Evolutionary conservation across 2,888 invertebrate genomes (phyloP).

Genomic region (Zaprionus bogoriensis): DNA sequence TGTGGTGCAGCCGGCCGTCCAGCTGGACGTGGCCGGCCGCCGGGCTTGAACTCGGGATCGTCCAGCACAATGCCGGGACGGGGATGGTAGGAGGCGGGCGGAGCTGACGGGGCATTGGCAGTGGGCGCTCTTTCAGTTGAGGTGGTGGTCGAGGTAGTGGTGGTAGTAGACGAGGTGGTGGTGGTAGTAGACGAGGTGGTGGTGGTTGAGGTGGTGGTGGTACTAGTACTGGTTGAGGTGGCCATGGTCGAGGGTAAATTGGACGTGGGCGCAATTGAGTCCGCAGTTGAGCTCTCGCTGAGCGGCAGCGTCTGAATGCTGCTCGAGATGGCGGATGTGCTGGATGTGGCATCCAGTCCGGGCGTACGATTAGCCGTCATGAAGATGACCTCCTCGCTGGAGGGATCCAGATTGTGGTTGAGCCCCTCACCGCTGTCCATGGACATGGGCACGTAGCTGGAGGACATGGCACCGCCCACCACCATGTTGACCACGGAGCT

Average conservation of each 20-base stretch:
- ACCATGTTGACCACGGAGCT: slow-evolving; percentile 79
- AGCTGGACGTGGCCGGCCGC: slow-evolving; percentile 79
- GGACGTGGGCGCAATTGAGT: slow-evolving; percentile 40
- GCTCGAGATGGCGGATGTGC: slow-evolving; percentile 6
- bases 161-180: slow-evolving; percentile 61
- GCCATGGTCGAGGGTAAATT: slow-evolving; percentile 52
- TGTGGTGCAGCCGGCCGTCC: slow-evolving; percentile 73
- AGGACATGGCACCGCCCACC: slow-evolving; percentile 73
- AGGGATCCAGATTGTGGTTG: slow-evolving; percentile 66
- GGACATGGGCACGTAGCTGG: slow-evolving; percentile 77
- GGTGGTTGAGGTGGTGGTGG: slow-evolving; percentile 46
- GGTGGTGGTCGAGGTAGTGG: slow-evolving; percentile 50
- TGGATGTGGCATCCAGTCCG: slow-evolving; percentile 55
- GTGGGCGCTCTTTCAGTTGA: slow-evolving; percentile 55
- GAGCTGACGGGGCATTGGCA: slow-evolving; percentile 47
- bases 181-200: slow-evolving; percentile 46
- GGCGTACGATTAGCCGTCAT: slow-evolving; percentile 81
- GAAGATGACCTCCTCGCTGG: slow-evolving; percentile 80
- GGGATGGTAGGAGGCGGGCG: slow-evolving; percentile 86
- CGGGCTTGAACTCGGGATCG: slow-evolving; percentile 91
- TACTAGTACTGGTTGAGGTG: slow-evolving; percentile 45
- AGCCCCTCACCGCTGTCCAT: slow-evolving; percentile 66
- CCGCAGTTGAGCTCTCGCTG: slow-evolving; percentile 28
- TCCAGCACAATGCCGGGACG: slow-evolving; percentile 94
- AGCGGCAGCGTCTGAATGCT: slow-evolving; percentile 52